Percentiles rank a stretch among this genome's conserved stretches.
These are phyloP conservation scores for Sphenodon punctatus DNA, from an alignment of 2,797 vertebrate genomes.

Conservation along the genomic window DNA sequence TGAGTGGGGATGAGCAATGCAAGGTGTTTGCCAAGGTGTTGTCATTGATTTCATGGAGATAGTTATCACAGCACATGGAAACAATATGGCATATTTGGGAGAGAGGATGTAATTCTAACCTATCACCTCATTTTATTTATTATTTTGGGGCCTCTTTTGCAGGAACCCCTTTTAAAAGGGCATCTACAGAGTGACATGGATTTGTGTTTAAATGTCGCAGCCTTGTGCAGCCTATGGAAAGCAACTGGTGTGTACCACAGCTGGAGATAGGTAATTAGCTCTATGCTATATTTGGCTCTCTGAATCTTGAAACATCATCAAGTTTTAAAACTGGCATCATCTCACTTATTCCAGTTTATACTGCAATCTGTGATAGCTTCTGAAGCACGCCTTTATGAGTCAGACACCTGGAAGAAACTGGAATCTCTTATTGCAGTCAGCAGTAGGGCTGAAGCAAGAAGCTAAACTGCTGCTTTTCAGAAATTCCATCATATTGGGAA, in stretches of 20 bases:
- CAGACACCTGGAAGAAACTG: background rate
- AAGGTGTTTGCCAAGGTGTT: too few relatives aligned
- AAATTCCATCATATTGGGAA: too few relatives aligned
- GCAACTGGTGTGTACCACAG: background rate
- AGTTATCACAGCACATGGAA: background rate
- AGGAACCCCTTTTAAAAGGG: background rate
- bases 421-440: too few relatives aligned
- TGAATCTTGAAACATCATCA: background rate
- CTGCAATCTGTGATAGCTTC: background rate
- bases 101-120: background rate
- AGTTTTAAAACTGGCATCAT: background rate
- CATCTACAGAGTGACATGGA: slow-evolving; percentile 18
- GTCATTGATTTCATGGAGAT: too few relatives aligned
- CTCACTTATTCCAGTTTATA: background rate
- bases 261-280: background rate
- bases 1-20: too few relatives aligned
- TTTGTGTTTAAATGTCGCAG: background rate
- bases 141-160: background rate
- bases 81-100: background rate
- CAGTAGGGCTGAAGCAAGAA: too few relatives aligned
- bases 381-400: background rate
- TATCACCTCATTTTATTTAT: background rate
- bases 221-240: background rate
- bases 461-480: too few relatives aligned
- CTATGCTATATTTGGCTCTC: background rate